phyloP scores from a whole-genome alignment of 1,140 invertebrate genomes.

The Drosophila kanapiae region DNA sequence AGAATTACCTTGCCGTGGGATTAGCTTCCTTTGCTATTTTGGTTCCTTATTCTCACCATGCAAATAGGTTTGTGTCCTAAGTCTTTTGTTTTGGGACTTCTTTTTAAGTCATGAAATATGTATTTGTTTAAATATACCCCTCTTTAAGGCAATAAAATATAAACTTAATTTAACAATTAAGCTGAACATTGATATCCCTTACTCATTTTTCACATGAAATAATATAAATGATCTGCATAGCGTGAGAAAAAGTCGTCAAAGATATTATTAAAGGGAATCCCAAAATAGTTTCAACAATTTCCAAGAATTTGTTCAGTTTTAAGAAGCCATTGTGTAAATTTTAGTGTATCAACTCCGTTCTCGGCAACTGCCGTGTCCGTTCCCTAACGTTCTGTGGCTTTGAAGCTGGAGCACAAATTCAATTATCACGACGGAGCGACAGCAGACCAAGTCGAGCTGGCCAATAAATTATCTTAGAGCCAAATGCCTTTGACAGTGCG shows the following conservation, averaged over 20 bases:
- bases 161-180: not conserved
- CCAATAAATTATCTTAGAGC: slow-evolving; percentile 82
- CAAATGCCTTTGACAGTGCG: slow-evolving; percentile 81
- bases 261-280: not conserved
- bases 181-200: too few relatives aligned
- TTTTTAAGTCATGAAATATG: not conserved
- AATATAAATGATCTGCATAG: not conserved
- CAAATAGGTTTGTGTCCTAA: slow-evolving; percentile 41
- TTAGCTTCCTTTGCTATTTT: not conserved
- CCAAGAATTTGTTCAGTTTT: not conserved
- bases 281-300: not conserved
- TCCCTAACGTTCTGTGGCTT: slow-evolving; percentile 29
- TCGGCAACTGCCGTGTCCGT: slow-evolving; percentile 2
- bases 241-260: not conserved
- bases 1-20: not conserved
- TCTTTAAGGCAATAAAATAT: not conserved
- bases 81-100: slow-evolving; percentile 22
- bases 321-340: not conserved
- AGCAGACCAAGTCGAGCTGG: slow-evolving; percentile 66
- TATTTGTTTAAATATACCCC: not conserved
- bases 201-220: not conserved
- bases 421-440: slow-evolving; percentile 77
- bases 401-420: slow-evolving; percentile 69
- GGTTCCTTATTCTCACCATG: not conserved
- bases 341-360: slow-evolving; percentile 26